Percentiles rank a stretch among this genome's conserved stretches.
phyloP scores from a whole-genome alignment of 2,113 vertebrate species.

The Microtus montanus region DNA sequence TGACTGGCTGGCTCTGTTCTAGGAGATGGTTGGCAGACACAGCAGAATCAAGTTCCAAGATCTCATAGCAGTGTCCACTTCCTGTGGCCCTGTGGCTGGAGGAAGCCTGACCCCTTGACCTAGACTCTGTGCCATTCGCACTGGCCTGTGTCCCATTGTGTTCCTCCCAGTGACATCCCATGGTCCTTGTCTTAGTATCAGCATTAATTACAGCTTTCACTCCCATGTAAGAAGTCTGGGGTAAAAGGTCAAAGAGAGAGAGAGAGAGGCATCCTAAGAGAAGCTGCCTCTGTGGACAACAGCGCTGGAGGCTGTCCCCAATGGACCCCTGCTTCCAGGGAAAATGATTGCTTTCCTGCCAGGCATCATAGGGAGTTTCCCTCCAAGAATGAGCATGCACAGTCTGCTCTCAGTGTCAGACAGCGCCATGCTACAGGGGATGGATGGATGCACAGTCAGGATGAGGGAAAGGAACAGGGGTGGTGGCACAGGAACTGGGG shows the following conservation, averaged over 20 bases:
- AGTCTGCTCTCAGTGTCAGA: neutral
- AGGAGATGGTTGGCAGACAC: fast-evolving
- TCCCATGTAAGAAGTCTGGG: no score
- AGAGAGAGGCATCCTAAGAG: neutral
- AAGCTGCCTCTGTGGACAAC: neutral
- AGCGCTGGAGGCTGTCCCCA: fast-evolving
- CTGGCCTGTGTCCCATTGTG: neutral
- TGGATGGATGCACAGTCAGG: neutral
- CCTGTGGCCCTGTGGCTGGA: no score
- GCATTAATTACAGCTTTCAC: fast-evolving
- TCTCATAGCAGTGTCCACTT: neutral
- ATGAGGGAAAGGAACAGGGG: neutral
- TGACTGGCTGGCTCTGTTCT: neutral
- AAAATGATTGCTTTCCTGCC: no score
- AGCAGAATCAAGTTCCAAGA: neutral
- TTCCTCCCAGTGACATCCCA: neutral
- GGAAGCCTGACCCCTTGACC: neutral
- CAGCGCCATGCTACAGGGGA: neutral
- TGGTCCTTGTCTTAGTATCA: no score
- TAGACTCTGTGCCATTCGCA: neutral
- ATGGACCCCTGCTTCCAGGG: neutral
- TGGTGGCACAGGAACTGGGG: no score
- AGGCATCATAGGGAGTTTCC: fast-evolving
- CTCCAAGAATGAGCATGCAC: fast-evolving
- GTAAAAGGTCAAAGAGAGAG: no score